A percentile compares a stretch with the other conserved stretches of the same genome.
Evolutionary conservation across 1,140 invertebrate genomes (phyloP).

Genomic region (Chymomyza costata): DNA sequence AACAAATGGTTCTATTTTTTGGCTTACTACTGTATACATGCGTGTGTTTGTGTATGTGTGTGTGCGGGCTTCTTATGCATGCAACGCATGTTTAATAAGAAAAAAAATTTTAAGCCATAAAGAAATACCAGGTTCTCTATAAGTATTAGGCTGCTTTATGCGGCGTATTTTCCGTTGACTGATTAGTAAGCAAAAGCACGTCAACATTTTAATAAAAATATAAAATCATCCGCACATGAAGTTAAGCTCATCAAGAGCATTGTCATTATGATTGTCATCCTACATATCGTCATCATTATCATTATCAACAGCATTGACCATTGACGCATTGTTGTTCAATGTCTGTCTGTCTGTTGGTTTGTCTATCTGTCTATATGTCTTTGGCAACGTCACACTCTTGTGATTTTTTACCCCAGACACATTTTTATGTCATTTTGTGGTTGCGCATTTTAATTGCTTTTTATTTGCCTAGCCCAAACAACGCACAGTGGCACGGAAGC

Average conservation of each 20-base stretch:
- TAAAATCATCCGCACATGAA: constrained; percentile 27
- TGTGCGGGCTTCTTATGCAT: constrained; percentile 42
- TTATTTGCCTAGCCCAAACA: constrained; percentile 60
- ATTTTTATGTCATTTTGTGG: constrained; percentile 34
- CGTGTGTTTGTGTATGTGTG: no score
- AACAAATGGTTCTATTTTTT: no score
- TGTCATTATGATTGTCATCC: constrained; percentile 9
- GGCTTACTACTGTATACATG: no score
- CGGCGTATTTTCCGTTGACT: constrained; percentile 38
- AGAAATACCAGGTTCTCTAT: constrained; percentile 34
- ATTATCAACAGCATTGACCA: neutral
- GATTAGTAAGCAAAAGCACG: constrained; percentile 71
- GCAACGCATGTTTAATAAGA: constrained; percentile 64
- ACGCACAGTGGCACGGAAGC: no score
- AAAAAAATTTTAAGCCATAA: constrained; percentile 7
- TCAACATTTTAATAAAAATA: constrained; percentile 61
- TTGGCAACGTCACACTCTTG: neutral
- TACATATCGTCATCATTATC: neutral
- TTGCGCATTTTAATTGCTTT: constrained; percentile 73
- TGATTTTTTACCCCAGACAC: neutral
- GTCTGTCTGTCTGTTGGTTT: no score
- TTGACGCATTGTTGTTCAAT: no score
- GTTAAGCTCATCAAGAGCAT: constrained; percentile 52
- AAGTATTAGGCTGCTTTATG: constrained; percentile 25
- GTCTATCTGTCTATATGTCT: neutral